Evolutionary conservation across 2,113 vertebrate genomes (phyloP), one percentile per base, ranked within the genome.

Genomic region (Coptodon rendalli): DNA sequence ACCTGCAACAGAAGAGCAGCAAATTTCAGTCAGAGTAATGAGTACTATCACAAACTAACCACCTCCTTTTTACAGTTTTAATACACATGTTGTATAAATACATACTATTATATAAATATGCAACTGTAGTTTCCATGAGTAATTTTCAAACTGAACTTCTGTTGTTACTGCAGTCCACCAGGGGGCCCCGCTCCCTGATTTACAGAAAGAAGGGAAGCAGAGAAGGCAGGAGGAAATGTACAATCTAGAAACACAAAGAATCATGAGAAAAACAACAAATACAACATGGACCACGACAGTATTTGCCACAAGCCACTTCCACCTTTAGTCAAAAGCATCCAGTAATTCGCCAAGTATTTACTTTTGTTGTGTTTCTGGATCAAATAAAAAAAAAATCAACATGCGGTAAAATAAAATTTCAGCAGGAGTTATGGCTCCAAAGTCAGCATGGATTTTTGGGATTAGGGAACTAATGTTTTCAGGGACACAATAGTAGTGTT

Each of bases 61-160:
- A 12, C 31, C 17, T 66, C 31, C 6, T n/a, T 38, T 66, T 66
- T n/a, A 36, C 31, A 66, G 61, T 66, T 66, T 7, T n/a, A 66
- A 66, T 66, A 12, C 17, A 66, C 31, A 5, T 66, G 34, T 66
- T 66, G 61, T 66, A 66, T 36, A n/a, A 66, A n/a, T 12, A 66
- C 61, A 36, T 66, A n/a, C 0, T 2, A 0, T 66, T 38, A 12
- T 66, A 1, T n/a, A 38, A 10, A 66, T 66, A 66, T 12, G 17
- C 61, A 66, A 7, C 31, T n/a, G 31, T 38, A 12, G 17, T 66
- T 38, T n/a, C 31, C n/a, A 38, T n/a, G 31, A 12, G 31, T 7
- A 66, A 66, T 36, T 66, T 66, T 11, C 31, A 66, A 36, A 66
- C 9, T n/a, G 61, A 3, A 1, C 10, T 66, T 66, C 61, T 66